Evolutionary conservation across 2,113 vertebrate species (phyloP).

Genomic region (Gymnobelideus leadbeateri): DNA sequence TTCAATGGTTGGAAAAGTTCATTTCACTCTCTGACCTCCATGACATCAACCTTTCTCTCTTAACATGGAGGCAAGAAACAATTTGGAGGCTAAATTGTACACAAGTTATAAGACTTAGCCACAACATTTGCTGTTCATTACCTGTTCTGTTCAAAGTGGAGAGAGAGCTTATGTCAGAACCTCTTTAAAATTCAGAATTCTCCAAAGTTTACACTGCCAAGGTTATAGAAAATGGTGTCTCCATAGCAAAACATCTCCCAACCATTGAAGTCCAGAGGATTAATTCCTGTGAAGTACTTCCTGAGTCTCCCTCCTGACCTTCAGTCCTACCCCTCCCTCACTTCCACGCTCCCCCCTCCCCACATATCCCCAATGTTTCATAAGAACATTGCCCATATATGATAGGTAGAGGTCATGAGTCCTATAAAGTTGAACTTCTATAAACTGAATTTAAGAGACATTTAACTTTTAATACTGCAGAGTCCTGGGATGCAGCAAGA

Average conservation of each 20-base stretch:
- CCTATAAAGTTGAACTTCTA: background rate
- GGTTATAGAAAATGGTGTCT: background rate
- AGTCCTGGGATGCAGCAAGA: slow-evolving; percentile 29
- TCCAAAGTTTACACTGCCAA: background rate
- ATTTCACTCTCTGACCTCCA: too few species aligned
- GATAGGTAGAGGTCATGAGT: rapidly evolving
- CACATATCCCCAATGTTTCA: background rate
- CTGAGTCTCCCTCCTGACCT: background rate
- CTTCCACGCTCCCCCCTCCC: rapidly evolving
- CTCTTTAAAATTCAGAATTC: background rate
- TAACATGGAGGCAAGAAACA: background rate
- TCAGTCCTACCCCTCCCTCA: too few species aligned
- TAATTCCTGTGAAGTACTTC: background rate
- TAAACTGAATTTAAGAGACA: background rate
- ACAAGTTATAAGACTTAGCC: background rate
- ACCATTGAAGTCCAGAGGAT: background rate
- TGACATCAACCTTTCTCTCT: background rate
- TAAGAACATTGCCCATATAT: background rate
- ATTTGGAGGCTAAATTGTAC: background rate
- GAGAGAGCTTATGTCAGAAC: background rate
- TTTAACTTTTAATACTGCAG: background rate
- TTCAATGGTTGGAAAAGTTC: too few species aligned
- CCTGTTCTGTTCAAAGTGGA: background rate
- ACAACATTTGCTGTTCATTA: background rate
- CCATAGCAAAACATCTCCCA: background rate